A percentile compares a stretch with the other conserved stretches of the same genome.
Conservation (phyloP, 2,113 vertebrate species). For the Misgurnus anguillicaudatus region DNA sequence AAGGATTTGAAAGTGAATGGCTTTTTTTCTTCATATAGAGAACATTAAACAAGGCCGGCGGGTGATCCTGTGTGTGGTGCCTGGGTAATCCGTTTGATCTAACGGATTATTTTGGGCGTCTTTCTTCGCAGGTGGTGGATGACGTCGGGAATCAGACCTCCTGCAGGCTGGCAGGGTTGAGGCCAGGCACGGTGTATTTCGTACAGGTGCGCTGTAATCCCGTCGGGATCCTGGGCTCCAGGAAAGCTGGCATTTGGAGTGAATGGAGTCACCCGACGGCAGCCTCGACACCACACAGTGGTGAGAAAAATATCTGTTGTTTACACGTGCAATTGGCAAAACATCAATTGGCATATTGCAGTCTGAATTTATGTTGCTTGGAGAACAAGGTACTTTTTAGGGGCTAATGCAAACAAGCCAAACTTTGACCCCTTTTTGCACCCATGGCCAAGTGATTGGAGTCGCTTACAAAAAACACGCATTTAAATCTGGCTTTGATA, state of each 20-base stretch:
- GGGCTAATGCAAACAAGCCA: no score
- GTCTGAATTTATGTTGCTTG: no score
- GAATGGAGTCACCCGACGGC: slow-evolving; percentile 96
- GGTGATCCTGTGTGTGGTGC: slow-evolving; percentile 40
- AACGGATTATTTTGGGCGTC: slow-evolving; percentile 52
- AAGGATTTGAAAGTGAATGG: slow-evolving; percentile 48
- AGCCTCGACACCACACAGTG: slow-evolving; percentile 91
- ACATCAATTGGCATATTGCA: no score
- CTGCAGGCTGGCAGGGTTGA: slow-evolving; percentile 89
- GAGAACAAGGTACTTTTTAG: no score
- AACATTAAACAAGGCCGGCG: slow-evolving; percentile 44
- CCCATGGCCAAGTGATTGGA: no score
- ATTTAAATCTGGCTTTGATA: neutral
- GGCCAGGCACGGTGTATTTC: slow-evolving; percentile 93
- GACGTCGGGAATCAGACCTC: slow-evolving; percentile 96
- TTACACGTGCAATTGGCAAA: no score
- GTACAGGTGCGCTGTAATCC: slow-evolving; percentile 97
- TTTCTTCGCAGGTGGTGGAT: slow-evolving; percentile 84
- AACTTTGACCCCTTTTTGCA: no score
- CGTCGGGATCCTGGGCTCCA: slow-evolving; percentile 94
- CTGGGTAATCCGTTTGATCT: slow-evolving; percentile 37
- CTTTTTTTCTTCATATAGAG: slow-evolving; percentile 14
- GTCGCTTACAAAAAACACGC: neutral
- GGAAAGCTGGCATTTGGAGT: slow-evolving; percentile 95
- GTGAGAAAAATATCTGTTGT: slow-evolving; percentile 72